Percentiles rank a stretch among this genome's conserved stretches.
phyloP scores from a whole-genome alignment of 1,140 invertebrate genomes.

The Adelges cooleyi region DNA sequence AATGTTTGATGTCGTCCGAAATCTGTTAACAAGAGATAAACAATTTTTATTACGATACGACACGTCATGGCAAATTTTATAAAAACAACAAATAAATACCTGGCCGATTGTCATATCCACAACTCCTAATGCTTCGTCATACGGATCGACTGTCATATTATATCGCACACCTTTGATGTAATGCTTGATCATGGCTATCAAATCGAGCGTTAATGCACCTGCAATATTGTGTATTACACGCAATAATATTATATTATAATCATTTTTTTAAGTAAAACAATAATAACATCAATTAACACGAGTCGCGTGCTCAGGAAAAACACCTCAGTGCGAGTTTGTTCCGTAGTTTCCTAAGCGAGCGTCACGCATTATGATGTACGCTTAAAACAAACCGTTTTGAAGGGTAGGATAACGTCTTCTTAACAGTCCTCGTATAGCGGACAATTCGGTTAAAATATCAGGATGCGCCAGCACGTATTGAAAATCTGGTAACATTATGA shows the following conservation, averaged over 20 bases:
- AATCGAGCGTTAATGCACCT: constrained; percentile 10
- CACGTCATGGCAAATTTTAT: too few relatives aligned
- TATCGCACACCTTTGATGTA: constrained; percentile 13
- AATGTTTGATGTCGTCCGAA: neutral
- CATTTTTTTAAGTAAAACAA: too few relatives aligned
- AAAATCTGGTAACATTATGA: constrained; percentile 55
- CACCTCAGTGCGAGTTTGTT: too few relatives aligned
- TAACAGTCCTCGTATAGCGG: constrained; percentile 58
- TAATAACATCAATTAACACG: too few relatives aligned
- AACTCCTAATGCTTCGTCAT: constrained; percentile 14
- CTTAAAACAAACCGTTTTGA: constrained; percentile 45
- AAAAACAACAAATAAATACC: neutral
- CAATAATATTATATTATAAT: too few relatives aligned
- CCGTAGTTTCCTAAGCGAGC: too few relatives aligned
- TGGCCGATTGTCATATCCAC: constrained; percentile 22
- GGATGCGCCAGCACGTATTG: constrained; percentile 62
- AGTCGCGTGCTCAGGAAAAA: too few relatives aligned
- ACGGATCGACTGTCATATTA: constrained; percentile 24
- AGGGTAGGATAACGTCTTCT: constrained; percentile 61
- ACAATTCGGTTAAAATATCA: constrained; percentile 60
- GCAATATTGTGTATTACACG: too few relatives aligned
- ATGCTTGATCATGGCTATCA: constrained; percentile 8
- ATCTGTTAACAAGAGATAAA: neutral
- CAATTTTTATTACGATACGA: neutral
- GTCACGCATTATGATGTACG: too few relatives aligned